A percentile compares a stretch with the other conserved stretches of the same genome.
phyloP scores from a whole-genome alignment of 2,113 vertebrate genomes.

The Otus sunia region DNA sequence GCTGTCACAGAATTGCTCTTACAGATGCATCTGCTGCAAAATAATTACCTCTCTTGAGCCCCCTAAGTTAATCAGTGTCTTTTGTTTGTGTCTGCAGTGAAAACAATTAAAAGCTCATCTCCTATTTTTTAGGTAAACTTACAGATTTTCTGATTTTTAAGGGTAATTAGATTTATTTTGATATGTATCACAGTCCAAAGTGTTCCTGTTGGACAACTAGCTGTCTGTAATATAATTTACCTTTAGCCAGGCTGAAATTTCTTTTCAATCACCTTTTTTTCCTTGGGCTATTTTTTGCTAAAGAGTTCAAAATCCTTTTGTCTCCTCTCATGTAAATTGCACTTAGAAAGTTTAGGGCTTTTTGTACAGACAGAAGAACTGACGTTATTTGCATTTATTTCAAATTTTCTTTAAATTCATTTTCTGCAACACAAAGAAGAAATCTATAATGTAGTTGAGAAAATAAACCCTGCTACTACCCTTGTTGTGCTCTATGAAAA shows the following conservation, averaged over 20 bases:
- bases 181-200: slow-evolving; percentile 60
- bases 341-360: background rate
- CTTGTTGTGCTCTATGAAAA: background rate
- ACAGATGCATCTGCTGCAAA: slow-evolving; percentile 53
- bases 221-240: slow-evolving; percentile 73
- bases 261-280: slow-evolving; percentile 36
- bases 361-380: background rate
- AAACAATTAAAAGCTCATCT: slow-evolving; percentile 69
- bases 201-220: slow-evolving; percentile 60
- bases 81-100: slow-evolving; percentile 46
- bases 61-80: slow-evolving; percentile 41
- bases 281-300: slow-evolving; percentile 6
- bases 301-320: slow-evolving; percentile 1
- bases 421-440: background rate
- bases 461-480: background rate
- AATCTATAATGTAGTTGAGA: background rate
- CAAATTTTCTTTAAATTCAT: background rate
- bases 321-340: background rate
- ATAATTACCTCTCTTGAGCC: slow-evolving; percentile 67
- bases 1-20: slow-evolving; percentile 38
- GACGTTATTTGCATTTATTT: background rate
- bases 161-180: slow-evolving; percentile 71
- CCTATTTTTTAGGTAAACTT: slow-evolving; percentile 59
- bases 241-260: slow-evolving; percentile 45
- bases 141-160: slow-evolving; percentile 49